These are phyloP conservation scores for Rugalucina vietnamica DNA, from an alignment of 2,888 invertebrate species.

Conservation along the genomic window DNA sequence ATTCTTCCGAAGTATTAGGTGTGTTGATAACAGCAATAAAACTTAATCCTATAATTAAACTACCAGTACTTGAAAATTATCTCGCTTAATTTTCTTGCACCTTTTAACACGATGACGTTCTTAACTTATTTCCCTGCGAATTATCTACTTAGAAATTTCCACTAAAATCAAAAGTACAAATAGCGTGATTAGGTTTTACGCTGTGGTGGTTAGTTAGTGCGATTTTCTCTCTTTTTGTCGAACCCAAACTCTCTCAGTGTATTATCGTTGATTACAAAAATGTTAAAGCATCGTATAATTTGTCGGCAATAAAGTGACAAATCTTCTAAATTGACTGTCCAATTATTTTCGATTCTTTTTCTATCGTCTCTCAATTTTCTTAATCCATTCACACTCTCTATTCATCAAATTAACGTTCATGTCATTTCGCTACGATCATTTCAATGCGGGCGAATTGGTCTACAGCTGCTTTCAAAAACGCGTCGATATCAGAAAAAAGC, in stretches of 20 bases:
- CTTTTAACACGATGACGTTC: neutral
- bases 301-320: slow-evolving; percentile 57
- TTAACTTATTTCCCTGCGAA: neutral
- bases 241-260: neutral
- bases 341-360: slow-evolving; percentile 50
- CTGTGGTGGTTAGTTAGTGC: neutral
- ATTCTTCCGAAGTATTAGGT: too few relatives aligned
- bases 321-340: slow-evolving; percentile 54
- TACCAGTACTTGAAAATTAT: neutral
- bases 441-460: neutral
- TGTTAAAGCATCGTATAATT: slow-evolving; percentile 59
- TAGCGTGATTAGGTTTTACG: neutral
- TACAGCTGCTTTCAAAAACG: neutral
- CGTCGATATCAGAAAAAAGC: too few relatives aligned
- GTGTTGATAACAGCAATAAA: too few relatives aligned
- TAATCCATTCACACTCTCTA: slow-evolving; percentile 54
- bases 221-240: neutral
- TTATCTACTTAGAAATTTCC: slow-evolving; percentile 1
- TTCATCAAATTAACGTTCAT: slow-evolving; percentile 57
- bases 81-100: neutral
- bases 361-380: slow-evolving; percentile 58
- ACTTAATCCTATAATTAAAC: neutral
- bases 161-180: too few relatives aligned
- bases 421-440: slow-evolving; percentile 24
- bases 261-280: slow-evolving; percentile 12